Evolutionary conservation across 2,888 invertebrate species (phyloP).

Genomic region (Machimus atricapillus): DNA sequence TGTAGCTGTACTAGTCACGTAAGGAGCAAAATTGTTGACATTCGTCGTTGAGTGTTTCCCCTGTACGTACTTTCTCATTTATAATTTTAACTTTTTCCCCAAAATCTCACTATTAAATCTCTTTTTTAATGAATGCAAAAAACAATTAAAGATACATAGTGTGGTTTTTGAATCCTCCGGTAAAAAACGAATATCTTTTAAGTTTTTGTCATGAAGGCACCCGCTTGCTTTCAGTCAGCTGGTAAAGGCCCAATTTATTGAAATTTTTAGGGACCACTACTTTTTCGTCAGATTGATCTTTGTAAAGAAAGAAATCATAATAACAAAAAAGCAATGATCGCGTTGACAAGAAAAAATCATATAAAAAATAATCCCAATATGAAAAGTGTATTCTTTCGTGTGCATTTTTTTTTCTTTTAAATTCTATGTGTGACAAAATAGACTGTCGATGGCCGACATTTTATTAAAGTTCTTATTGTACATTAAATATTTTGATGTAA

Average conservation of each 20-base stretch:
- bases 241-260: constrained; percentile 37
- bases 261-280: constrained; percentile 34
- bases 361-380: background rate
- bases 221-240: constrained; percentile 33
- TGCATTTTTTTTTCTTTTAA: background rate
- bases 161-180: constrained; percentile 34
- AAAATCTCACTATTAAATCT: background rate
- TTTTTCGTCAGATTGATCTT: constrained; percentile 13
- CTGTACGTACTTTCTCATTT: background rate
- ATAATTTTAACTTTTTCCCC: background rate
- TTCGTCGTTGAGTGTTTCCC: constrained; percentile 7
- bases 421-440: background rate
- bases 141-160: background rate
- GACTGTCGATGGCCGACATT: background rate
- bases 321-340: background rate
- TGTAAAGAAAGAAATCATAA: background rate
- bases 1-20: constrained; percentile 4
- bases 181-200: background rate
- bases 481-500: background rate
- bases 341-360: background rate
- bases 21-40: constrained; percentile 30
- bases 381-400: background rate
- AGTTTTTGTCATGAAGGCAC: constrained; percentile 22
- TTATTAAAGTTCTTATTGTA: background rate
- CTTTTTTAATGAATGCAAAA: background rate